Percentiles rank a stretch among this genome's conserved stretches.
Conservation (phyloP, 64 coral and sea anemone genomes). For the Montipora efflorescens region DNA sequence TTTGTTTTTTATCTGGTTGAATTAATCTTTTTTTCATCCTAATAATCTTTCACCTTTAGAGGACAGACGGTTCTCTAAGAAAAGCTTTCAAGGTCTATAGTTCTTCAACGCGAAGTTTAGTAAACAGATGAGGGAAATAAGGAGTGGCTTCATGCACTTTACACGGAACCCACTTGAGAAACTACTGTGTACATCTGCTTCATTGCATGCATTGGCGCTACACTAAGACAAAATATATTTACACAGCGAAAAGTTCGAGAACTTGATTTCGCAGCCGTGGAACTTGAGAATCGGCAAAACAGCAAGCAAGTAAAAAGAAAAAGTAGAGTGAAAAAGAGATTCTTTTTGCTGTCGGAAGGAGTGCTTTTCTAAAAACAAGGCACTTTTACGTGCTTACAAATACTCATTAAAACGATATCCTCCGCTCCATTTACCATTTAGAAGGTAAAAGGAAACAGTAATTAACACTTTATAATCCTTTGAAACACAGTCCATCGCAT, state of each 20-base stretch:
- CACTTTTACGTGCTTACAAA: not conserved
- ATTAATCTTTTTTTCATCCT: not conserved
- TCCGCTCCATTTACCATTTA: not conserved
- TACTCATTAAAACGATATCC: not conserved
- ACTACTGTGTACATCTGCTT: too few relatives aligned
- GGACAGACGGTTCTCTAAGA: not conserved
- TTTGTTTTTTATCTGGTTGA: not conserved
- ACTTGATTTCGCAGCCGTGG: not conserved
- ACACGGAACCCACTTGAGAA: too few relatives aligned
- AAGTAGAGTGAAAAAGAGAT: not conserved
- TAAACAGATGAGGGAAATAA: too few relatives aligned
- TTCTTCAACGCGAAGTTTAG: too few relatives aligned
- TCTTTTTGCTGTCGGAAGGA: not conserved
- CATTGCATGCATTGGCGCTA: too few relatives aligned
- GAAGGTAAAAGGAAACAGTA: not conserved
- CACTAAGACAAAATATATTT: too few relatives aligned
- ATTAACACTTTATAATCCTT: constrained; percentile 23
- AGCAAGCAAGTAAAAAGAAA: not conserved
- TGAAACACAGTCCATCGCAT: not conserved
- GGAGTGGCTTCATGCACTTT: too few relatives aligned
- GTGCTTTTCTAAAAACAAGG: not conserved
- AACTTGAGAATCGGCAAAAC: not conserved
- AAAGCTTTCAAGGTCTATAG: not conserved
- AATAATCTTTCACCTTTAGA: not conserved
- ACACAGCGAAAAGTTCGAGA: not conserved